These are phyloP conservation scores for Tympanoctomys barrerae DNA, from an alignment of 2,797 vertebrate genomes.

Conservation along the genomic window DNA sequence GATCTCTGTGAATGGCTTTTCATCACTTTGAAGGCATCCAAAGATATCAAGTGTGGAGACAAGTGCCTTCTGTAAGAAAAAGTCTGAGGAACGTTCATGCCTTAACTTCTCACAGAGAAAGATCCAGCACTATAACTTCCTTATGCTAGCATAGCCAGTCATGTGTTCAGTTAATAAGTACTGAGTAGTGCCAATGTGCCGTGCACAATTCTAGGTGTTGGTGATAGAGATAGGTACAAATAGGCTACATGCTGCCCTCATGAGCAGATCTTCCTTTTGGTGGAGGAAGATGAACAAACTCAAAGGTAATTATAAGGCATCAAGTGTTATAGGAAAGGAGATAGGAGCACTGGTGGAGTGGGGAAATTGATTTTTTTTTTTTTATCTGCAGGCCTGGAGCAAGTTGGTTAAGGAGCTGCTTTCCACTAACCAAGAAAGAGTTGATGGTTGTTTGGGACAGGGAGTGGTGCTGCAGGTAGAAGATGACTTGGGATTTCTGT, in stretches of 20 bases:
- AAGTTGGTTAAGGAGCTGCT: not conserved
- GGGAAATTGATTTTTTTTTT: not conserved
- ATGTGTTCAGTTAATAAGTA: not conserved
- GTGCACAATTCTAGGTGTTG: not conserved
- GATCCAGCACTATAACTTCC: not conserved
- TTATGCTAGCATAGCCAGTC: not conserved
- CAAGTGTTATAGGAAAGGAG: not conserved
- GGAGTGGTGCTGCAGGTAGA: not conserved
- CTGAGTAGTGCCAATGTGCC: not conserved
- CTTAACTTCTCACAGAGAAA: not conserved
- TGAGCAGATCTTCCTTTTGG: not conserved
- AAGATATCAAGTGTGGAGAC: conserved; percentile 22
- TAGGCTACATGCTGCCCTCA: not conserved
- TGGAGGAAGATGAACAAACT: not conserved
- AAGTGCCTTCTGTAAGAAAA: conserved; percentile 2
- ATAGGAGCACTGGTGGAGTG: not conserved
- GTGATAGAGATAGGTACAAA: not conserved
- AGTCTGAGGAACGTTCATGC: not conserved
- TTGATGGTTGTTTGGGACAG: not conserved
- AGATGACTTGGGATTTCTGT: not conserved
- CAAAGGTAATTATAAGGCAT: not conserved
- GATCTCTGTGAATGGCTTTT: conserved; percentile 7
- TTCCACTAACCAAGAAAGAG: not conserved
- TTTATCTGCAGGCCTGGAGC: not conserved
- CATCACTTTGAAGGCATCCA: not conserved